Base-by-base conservation (phyloP, 2,797 vertebrate genomes). In the Parotocinclus haroldoi region DNA sequence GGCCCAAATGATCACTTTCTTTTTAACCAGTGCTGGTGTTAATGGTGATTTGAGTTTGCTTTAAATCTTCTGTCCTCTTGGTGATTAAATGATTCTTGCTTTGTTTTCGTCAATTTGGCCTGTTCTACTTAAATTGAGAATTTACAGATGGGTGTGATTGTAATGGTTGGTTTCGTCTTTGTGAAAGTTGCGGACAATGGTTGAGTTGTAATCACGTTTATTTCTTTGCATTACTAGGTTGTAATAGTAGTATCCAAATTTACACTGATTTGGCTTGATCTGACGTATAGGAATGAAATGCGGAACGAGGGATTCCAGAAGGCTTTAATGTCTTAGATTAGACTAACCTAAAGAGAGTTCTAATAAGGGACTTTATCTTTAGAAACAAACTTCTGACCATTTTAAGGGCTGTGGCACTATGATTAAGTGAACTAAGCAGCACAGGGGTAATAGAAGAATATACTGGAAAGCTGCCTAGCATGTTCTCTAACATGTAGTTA, bases 341-440 rank as follows among this genome's bases (percentile, higher is more conserved):
- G n/a, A n/a, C n/a, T n/a, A n/a, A n/a, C n/a, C n/a, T n/a, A n/a
- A n/a, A n/a, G n/a, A n/a, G n/a, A 3, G 13, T 60, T 50, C 57
- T 42, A 78, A 57, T 48, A 78, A 78, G 76, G 76, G 70, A 69
- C 70, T 65, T 40, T 63, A 38, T 53, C 36, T 65, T 6, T 66
- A 60, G 42, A 46, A 62, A 76, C 42, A 56, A 66, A 56, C 10
- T 61, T 56, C 14, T 10, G 1, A 56, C 40, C 9, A 37, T 55
- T 57, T 45, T 38, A 67, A 72, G 63, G 70, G 70, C 70, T 67
- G 63, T 51, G 44, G 39, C 40, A 61, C 49, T 57, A 39, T 53
- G 14, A 9, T 64, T 57, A 44, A 44, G 17, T 44, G 45, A 45
- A 17, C 10, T 16, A 1, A 42, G 17, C 8, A 42, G 12, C 49